These are phyloP conservation scores for Coronaproctus castanopsis DNA, from an alignment of 2,888 invertebrate species.

Conservation along the genomic window DNA sequence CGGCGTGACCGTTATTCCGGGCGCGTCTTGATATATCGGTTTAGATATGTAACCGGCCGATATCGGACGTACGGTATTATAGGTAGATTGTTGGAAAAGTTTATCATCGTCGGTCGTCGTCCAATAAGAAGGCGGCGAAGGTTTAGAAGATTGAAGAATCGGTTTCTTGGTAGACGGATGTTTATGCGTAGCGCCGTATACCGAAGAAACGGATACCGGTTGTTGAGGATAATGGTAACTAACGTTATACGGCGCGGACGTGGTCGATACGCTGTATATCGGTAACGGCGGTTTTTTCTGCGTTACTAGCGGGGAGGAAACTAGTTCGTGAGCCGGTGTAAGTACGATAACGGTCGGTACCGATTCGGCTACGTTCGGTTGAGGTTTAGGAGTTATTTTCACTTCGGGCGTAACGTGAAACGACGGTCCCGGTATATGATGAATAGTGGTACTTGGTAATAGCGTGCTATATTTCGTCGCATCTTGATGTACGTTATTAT, in stretches of 20 bases:
- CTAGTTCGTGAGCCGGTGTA: conserved; percentile 25
- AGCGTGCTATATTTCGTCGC: conserved; percentile 23
- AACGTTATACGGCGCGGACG: conserved; percentile 10
- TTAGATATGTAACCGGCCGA: conserved; percentile 16
- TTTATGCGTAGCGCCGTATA: neutral
- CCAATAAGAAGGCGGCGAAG: neutral
- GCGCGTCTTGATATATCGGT: conserved; percentile 7
- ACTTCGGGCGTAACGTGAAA: conserved; percentile 21
- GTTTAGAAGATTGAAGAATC: neutral
- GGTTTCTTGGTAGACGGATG: conserved; percentile 4
- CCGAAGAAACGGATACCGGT: neutral
- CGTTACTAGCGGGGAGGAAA: neutral
- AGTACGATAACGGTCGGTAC: conserved; percentile 39
- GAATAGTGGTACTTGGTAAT: conserved; percentile 27
- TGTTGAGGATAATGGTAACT: conserved; percentile 10
- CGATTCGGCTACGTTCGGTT: conserved; percentile 9
- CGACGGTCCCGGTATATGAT: conserved; percentile 21
- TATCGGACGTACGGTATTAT: conserved; percentile 1
- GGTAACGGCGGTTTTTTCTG: conserved; percentile 11
- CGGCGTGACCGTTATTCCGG: neutral
- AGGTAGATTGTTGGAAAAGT: neutral
- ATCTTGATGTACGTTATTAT: conserved; percentile 1
- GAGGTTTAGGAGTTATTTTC: conserved; percentile 20
- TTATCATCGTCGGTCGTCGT: neutral
- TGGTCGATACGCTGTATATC: conserved; percentile 9